These are phyloP conservation scores for Anabacerthia variegaticeps DNA, from an alignment of 2,797 vertebrate genomes.

Conservation along the genomic window DNA sequence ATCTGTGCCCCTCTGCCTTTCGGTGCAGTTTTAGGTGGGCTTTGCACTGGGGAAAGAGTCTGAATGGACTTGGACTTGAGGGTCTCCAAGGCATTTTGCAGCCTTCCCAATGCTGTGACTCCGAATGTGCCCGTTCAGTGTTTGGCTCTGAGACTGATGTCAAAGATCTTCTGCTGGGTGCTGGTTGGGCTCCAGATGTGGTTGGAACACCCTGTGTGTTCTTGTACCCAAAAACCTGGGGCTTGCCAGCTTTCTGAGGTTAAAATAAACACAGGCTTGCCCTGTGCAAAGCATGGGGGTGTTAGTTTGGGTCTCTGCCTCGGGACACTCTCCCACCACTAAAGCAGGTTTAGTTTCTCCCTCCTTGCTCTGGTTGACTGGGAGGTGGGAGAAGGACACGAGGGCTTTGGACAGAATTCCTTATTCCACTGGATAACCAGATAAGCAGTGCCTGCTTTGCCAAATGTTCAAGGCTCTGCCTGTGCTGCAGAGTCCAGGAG, in stretches of 20 bases:
- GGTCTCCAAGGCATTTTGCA: neutral
- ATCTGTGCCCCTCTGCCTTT: rapidly evolving
- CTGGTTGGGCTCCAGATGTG: neutral
- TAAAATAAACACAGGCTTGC: rapidly evolving
- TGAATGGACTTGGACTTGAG: neutral
- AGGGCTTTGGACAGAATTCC: neutral
- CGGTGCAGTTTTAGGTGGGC: neutral
- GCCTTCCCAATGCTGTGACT: neutral
- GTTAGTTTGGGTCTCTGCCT: neutral
- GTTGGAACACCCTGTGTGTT: neutral
- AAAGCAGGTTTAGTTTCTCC: too few relatives aligned
- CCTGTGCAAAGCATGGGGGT: neutral
- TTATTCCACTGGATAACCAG: neutral
- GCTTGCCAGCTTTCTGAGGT: neutral
- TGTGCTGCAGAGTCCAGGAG: neutral
- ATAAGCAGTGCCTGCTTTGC: rapidly evolving
- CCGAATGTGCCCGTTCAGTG: neutral
- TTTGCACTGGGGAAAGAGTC: neutral
- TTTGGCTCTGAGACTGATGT: neutral
- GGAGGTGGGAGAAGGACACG: neutral
- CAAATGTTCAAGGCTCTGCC: neutral
- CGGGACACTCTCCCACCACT: neutral
- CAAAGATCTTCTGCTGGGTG: neutral
- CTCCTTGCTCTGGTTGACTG: neutral
- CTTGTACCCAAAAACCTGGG: neutral